Percentiles rank a stretch among this genome's conserved stretches.
Evolutionary conservation across 2,888 invertebrate species (phyloP).

Genomic region (Drosophila mulleri): DNA sequence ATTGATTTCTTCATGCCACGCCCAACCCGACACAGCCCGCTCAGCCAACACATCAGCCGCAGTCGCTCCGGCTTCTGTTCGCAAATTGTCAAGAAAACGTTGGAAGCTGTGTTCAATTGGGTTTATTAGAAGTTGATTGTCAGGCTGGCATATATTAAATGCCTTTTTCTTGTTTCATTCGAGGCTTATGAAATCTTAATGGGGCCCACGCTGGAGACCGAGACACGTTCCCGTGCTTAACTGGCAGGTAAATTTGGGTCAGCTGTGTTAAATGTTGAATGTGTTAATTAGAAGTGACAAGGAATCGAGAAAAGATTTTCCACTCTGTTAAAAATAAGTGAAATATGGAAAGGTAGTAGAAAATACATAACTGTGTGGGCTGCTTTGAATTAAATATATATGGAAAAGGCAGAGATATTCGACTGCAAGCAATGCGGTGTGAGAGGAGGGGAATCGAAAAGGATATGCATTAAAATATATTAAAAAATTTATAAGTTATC

Average conservation of each 20-base stretch:
- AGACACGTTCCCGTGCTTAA: neutral
- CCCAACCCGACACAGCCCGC: neutral
- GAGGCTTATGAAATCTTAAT: slow-evolving; percentile 65
- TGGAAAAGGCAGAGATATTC: no score
- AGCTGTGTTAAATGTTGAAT: slow-evolving; percentile 28
- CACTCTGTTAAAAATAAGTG: neutral
- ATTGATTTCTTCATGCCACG: slow-evolving; percentile 23
- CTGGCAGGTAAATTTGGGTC: slow-evolving; percentile 41
- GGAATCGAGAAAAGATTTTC: slow-evolving; percentile 46
- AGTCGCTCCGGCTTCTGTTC: neutral
- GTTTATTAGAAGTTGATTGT: slow-evolving; percentile 65
- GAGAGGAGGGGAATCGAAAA: neutral
- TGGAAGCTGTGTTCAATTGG: slow-evolving; percentile 61
- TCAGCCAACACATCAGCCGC: neutral
- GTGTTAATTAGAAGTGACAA: slow-evolving; percentile 55
- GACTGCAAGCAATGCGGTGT: neutral
- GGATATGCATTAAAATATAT: neutral
- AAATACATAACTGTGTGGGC: neutral
- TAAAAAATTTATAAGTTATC: no score
- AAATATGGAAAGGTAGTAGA: slow-evolving; percentile 1
- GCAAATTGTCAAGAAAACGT: slow-evolving; percentile 29
- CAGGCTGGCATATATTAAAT: slow-evolving; percentile 56
- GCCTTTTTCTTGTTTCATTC: slow-evolving; percentile 65
- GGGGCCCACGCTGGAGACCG: slow-evolving; percentile 19
- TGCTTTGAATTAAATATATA: neutral